Conservation (phyloP, 2,888 invertebrate genomes). For the Sphaerophoria rueppellii region DNA sequence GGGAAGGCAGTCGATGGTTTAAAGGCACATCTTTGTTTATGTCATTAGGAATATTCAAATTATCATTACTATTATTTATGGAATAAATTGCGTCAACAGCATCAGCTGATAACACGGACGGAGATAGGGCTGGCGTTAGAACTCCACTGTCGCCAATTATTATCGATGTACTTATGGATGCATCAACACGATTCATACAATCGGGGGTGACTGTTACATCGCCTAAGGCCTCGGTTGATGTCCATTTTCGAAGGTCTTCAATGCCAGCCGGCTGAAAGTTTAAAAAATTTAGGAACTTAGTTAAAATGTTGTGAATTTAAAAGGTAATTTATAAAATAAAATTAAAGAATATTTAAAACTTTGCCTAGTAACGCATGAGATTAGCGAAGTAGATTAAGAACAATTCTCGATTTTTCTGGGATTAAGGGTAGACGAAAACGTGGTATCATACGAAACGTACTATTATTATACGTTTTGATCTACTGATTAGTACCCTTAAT, state of each 20-base stretch:
- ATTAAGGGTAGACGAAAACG: too few species aligned
- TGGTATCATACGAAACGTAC: too few species aligned
- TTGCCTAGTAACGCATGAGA: too few species aligned
- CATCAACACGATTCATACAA: slow-evolving; percentile 86
- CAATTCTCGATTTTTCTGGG: too few species aligned
- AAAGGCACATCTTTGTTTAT: slow-evolving; percentile 85
- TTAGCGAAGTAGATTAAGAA: too few species aligned
- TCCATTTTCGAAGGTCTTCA: slow-evolving; percentile 92
- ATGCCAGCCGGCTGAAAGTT: slow-evolving; percentile 88
- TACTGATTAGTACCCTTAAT: too few species aligned
- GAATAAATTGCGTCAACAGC: slow-evolving; percentile 80
- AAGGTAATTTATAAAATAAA: too few species aligned
- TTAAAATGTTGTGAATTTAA: too few species aligned
- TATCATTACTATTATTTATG: slow-evolving; percentile 80
- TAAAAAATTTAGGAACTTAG: not conserved
- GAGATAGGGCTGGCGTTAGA: slow-evolving; percentile 80
- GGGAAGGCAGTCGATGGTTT: slow-evolving; percentile 93
- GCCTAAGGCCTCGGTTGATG: slow-evolving; percentile 86
- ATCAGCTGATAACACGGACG: slow-evolving; percentile 81
- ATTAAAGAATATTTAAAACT: too few species aligned
- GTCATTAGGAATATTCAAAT: slow-evolving; percentile 80
- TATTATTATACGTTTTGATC: too few species aligned
- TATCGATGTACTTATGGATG: slow-evolving; percentile 83
- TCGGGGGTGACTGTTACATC: slow-evolving; percentile 92
- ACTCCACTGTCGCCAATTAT: slow-evolving; percentile 80